Evolutionary conservation across 2,113 vertebrate genomes (phyloP).

Genomic region (Microcebus murinus): DNA sequence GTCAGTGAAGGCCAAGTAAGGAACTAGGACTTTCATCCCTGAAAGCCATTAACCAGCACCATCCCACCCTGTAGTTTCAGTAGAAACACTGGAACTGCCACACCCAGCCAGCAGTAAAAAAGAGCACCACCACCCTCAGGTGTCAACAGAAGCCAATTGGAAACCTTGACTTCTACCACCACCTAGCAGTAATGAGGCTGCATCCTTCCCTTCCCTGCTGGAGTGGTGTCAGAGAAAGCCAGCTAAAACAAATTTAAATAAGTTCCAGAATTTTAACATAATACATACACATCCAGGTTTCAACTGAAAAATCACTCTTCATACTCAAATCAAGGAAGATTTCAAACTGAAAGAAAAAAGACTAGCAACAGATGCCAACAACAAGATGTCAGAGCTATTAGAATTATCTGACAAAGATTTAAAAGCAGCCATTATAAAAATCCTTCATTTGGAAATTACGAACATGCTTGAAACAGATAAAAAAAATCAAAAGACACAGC

Average conservation of each 20-base stretch:
- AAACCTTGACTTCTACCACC: neutral
- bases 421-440: neutral
- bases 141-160: neutral
- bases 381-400: neutral
- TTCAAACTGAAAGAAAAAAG: slow-evolving; percentile 41
- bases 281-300: neutral
- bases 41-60: neutral
- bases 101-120: neutral
- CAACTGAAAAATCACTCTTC: neutral
- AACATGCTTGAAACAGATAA: neutral
- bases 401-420: slow-evolving; percentile 18
- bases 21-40: neutral
- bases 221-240: neutral
- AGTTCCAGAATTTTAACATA: neutral
- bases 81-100: neutral
- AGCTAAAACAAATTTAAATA: neutral
- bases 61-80: neutral
- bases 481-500: neutral
- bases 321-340: neutral
- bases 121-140: neutral
- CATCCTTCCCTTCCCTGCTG: neutral
- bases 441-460: neutral
- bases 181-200: too few relatives aligned
- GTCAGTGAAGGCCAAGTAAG: neutral
- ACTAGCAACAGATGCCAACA: neutral